Evolutionary conservation across 2,113 vertebrate species (phyloP).

Genomic region (Pteronura brasiliensis): DNA sequence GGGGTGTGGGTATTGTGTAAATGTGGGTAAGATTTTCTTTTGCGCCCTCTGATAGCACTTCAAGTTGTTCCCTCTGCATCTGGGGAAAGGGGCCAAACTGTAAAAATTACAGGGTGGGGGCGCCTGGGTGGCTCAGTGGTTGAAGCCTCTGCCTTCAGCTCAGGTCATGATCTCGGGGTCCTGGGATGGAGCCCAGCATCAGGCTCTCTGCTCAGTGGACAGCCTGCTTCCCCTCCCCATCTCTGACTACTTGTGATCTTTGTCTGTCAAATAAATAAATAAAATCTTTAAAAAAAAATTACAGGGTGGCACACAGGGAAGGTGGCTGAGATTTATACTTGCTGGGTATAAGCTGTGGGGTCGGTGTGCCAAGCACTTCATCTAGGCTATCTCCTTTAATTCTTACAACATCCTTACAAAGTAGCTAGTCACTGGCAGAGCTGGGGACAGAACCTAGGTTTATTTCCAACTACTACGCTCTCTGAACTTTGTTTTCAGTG

Average conservation of each 20-base stretch:
- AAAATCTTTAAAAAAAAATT: background rate
- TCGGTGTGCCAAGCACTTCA: background rate
- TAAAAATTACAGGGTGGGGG: background rate
- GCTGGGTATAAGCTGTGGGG: background rate
- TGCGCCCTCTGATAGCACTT: background rate
- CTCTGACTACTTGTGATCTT: too few species aligned
- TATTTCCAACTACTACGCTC: background rate
- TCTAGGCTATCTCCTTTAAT: background rate
- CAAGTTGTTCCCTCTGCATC: background rate
- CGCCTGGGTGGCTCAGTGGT: too few species aligned
- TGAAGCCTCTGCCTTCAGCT: too few species aligned
- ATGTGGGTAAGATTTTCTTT: conserved; percentile 51
- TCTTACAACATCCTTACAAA: background rate
- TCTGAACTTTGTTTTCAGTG: conserved; percentile 30
- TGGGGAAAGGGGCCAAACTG: background rate
- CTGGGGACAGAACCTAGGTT: background rate
- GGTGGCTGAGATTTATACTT: background rate
- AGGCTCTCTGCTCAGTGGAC: too few species aligned
- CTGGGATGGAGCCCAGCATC: too few species aligned
- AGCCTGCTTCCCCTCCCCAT: too few species aligned
- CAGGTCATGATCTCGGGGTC: too few species aligned
- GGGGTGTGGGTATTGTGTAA: conserved; percentile 11
- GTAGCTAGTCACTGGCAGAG: background rate
- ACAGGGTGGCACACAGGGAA: background rate
- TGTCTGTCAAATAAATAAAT: too few species aligned